Evolutionary conservation across 2,113 vertebrate genomes (phyloP), one percentile per base, ranked within the genome.

Genomic region (Meriones unguiculatus): DNA sequence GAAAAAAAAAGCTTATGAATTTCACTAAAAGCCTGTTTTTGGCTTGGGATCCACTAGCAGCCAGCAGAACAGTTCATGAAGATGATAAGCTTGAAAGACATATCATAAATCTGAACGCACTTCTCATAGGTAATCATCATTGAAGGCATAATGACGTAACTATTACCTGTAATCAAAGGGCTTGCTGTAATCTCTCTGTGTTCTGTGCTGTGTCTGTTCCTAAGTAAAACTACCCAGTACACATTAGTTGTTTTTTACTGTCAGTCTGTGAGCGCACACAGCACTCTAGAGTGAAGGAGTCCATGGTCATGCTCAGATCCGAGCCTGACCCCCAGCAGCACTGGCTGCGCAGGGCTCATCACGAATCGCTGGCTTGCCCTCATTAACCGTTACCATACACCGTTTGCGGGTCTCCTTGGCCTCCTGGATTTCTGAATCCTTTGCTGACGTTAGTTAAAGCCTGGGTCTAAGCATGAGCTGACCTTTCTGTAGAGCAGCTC

Each of bases 351-450:
- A 35, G 25, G 54, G 38, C 20, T 85, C 72, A 67, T n/a, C 72
- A 98, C 15, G 96, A 95, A 96, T 90, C 81, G 38, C n/a, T 94
- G 92, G 17, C 78, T 97, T 97, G 89, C 95, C 95, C 90, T 96
- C 95, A 96, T 80, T 77, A 96, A 17, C 91, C 41, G 1, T 52
- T n/a, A 78, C 35, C 72, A 80, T 20, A 88, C 13, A 46, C 5
- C 28, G 15, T 50, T 5, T 91, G 88, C 92, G 91, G 18, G 96
- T 72, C 52, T 64, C 69, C 85, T 85, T 80, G 65, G 67, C 72
- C n/a, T 92, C n/a, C 65, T 89, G 7, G 75, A n/a, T 93, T 89
- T 93, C 41, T 81, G 10, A 97, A 72, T 95, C 20, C 89, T 72
- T 93, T 95, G 67, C 89, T 92, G 78, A 90, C 22, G 38, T 46